Evolutionary conservation across 2,113 vertebrate genomes (phyloP).

Genomic region (Pteropus alecto): DNA sequence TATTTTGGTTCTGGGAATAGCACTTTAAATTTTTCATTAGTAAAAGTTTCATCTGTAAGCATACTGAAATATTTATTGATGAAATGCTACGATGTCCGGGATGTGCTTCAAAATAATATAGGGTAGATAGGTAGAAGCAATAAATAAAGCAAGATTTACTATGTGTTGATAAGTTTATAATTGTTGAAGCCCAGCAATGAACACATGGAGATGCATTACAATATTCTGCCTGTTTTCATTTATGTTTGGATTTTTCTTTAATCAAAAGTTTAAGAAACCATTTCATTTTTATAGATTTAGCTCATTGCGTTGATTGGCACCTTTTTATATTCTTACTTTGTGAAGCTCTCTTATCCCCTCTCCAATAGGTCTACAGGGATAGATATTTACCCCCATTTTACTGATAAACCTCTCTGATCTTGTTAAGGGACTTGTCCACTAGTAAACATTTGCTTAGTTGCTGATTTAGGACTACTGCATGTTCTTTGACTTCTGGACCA

Average conservation of each 20-base stretch:
- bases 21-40: neutral
- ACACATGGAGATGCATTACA: neutral
- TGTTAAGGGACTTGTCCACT: neutral
- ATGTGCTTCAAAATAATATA: conserved; percentile 20
- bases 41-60: neutral
- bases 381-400: neutral
- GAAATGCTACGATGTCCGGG: neutral
- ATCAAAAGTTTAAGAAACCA: neutral
- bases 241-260: conserved; percentile 4
- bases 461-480: neutral
- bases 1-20: neutral
- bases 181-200: neutral
- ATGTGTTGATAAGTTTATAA: neutral
- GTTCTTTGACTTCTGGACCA: neutral
- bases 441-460: neutral
- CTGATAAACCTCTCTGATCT: neutral
- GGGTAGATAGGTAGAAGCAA: neutral
- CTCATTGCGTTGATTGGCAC: neutral
- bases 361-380: neutral
- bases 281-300: neutral
- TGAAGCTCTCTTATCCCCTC: neutral
- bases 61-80: neutral
- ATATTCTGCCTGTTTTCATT: conserved; percentile 2
- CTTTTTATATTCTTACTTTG: conserved; percentile 19
- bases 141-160: neutral